A percentile compares a stretch with the other conserved stretches of the same genome.
phyloP scores from a whole-genome alignment of 92 coral and sea anemone species.

The Meandrina meandrites region DNA sequence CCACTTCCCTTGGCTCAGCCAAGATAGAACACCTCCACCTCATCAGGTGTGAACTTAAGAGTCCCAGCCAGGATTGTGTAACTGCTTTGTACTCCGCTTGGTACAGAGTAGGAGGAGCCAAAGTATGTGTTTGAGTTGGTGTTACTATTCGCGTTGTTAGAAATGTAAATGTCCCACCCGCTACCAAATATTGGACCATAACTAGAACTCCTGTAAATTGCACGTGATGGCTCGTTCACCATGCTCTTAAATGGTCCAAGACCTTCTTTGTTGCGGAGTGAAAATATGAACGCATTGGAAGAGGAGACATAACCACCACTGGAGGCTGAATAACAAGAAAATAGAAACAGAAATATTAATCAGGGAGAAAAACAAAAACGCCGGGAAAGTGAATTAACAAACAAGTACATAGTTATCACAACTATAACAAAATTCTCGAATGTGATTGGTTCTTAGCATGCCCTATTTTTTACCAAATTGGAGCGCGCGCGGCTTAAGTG shows the following conservation, averaged over 20 bases:
- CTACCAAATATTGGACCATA: constrained; percentile 8
- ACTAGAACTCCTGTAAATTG: not conserved
- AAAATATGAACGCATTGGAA: not conserved
- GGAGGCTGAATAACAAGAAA: not conserved
- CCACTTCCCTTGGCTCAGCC: not conserved
- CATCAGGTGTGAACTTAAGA: not conserved
- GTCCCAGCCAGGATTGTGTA: not conserved
- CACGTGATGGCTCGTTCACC: not conserved
- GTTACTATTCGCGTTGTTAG: not conserved
- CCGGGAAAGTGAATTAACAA: too few species aligned
- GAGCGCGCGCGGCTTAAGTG: too few species aligned
- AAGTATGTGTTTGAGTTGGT: not conserved
- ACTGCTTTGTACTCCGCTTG: not conserved
- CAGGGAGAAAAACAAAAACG: not conserved
- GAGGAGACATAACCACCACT: not conserved
- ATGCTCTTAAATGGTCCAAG: constrained; percentile 1
- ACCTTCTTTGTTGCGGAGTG: not conserved
- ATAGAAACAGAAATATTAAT: not conserved
- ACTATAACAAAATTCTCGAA: too few species aligned
- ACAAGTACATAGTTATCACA: too few species aligned
- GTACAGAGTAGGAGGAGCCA: not conserved
- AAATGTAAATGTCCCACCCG: not conserved
- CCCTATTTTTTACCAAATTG: too few species aligned
- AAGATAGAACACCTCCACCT: not conserved
- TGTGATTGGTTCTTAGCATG: too few species aligned